Percentiles rank a stretch among this genome's conserved stretches.
Conservation (phyloP, 2,797 vertebrate species). For the Arnoldichthys spilopterus region DNA sequence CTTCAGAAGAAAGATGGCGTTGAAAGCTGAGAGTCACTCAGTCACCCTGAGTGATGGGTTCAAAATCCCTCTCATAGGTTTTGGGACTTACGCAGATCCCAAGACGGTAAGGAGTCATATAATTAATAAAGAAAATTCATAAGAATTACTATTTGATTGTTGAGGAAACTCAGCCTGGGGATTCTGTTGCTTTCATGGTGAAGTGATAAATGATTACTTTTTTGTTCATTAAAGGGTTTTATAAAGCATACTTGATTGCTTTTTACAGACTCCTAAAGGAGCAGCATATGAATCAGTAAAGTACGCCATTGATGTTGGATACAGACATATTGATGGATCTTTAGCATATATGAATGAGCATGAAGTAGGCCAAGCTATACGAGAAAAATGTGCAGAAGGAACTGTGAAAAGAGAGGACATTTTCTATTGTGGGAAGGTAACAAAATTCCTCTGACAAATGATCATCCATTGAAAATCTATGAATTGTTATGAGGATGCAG, state of each 20-base stretch:
- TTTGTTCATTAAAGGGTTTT: no score
- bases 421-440: constrained; percentile 95
- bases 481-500: not conserved
- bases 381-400: constrained; percentile 90
- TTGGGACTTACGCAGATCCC: constrained; percentile 87
- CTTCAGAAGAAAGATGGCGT: constrained; percentile 34
- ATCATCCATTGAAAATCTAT: no score
- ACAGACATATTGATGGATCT: constrained; percentile 90
- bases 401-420: constrained; percentile 88
- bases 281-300: constrained; percentile 80
- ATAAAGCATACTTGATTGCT: not conserved
- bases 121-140: not conserved
- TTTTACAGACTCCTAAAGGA: constrained; percentile 80
- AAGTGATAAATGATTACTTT: no score
- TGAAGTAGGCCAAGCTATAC: constrained; percentile 90
- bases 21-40: constrained; percentile 77
- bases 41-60: constrained; percentile 85
- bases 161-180: not conserved
- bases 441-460: not conserved
- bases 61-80: constrained; percentile 86
- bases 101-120: constrained; percentile 72
- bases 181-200: not conserved
- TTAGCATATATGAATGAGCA: constrained; percentile 88
- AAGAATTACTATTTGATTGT: not conserved
- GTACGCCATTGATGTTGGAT: constrained; percentile 86